A percentile compares a stretch with the other conserved stretches of the same genome.
Evolutionary conservation across 2,113 vertebrate species (phyloP).

Genomic region (Lota lota): DNA sequence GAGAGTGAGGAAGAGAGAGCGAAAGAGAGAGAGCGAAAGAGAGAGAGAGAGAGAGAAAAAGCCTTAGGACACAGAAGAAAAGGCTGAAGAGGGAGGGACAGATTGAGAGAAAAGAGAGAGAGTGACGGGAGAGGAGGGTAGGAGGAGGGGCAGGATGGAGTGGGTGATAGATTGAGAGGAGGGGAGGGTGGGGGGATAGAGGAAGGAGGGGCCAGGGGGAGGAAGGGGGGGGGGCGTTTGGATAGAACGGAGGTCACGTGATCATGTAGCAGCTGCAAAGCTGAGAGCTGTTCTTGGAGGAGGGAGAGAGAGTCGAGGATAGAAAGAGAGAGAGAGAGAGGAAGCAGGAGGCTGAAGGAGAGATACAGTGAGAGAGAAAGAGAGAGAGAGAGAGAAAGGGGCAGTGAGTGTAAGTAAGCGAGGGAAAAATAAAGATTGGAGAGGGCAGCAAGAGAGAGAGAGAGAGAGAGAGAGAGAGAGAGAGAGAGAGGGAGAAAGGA

Average conservation of each 20-base stretch:
- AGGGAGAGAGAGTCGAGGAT: conserved; percentile 3
- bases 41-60: conserved; percentile 10
- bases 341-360: conserved; percentile 20
- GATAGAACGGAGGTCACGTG: conserved; percentile 61
- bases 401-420: no score
- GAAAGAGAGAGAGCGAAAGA: no score
- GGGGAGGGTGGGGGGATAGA: conserved; percentile 12
- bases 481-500: not conserved
- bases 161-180: conserved; percentile 33
- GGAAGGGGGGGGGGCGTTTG: conserved; percentile 22
- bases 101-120: conserved; percentile 43
- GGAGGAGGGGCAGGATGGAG: conserved; percentile 23
- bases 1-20: no score
- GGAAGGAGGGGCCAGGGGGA: conserved; percentile 6
- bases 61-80: conserved; percentile 1
- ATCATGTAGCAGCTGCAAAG: conserved; percentile 64
- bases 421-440: no score
- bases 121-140: conserved; percentile 28
- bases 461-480: conserved; percentile 5
- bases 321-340: conserved; percentile 54
- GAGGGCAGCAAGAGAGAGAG: conserved; percentile 1
- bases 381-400: not conserved
- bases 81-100: not conserved
- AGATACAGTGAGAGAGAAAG: not conserved
- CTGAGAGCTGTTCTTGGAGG: conserved; percentile 43